phyloP scores from a whole-genome alignment of 2,113 vertebrate genomes.

The Danio rerio region GRCz12tu NC_133190.1:29433501-29434000 shows the following conservation, averaged over 20 bases:
- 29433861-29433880: too few relatives aligned
- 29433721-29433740: too few relatives aligned
- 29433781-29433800: too few relatives aligned
- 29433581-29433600: background rate
- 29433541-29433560: background rate
- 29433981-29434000: conserved; percentile 97
- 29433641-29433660: background rate
- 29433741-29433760: too few relatives aligned
- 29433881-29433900: background rate
- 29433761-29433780: too few relatives aligned
- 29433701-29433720: background rate
- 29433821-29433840: too few relatives aligned
- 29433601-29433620: conserved; percentile 3
- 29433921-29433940: background rate
- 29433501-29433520: conserved; percentile 85
- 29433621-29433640: conserved; percentile 13
- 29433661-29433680: conserved; percentile 20
- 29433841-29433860: too few relatives aligned
- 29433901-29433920: background rate
- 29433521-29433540: background rate
- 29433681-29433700: background rate
- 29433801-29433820: too few relatives aligned
- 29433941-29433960: conserved; percentile 79
- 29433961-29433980: conserved; percentile 99
- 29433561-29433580: background rate